Evolutionary conservation across 2,888 invertebrate species (phyloP), one percentile per base, ranked within the genome.

Genomic region (Xestobium rufovillosum): DNA sequence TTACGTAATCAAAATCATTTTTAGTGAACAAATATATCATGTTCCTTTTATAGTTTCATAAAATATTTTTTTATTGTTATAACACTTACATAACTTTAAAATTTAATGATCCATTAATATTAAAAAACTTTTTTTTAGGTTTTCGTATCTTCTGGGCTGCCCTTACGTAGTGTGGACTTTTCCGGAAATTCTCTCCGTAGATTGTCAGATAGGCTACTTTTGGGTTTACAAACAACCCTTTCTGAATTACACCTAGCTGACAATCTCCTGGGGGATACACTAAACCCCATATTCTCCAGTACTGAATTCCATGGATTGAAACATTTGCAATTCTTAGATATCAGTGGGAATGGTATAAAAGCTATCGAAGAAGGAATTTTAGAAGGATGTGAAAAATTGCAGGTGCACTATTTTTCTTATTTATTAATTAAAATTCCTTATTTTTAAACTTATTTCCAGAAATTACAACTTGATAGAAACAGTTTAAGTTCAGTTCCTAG

Each of bases 231-330:
- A 46, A 71, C 73, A 2, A 78, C 79, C 6, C 67, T 91, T 25
- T 76, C 77, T 12, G 81, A 80, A 50, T 61, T 91, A 25, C 73
- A 76, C 10, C 63, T 92, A 34, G 75, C 83, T 15, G 78, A 87
- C 55, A 92, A 92, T 59, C 68, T 87, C n/a, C 70, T 92, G 15
- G 91, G 91, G 1, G 90, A 91, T 59, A 87, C 84, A 52, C 67
- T 91, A 15, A 91, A 90, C 65, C 91, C 91, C 0, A 88, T 91
- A 48, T 91, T 91, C 63, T 86, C 88, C 12, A 84, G 84, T 26
- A 80, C 81, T 16, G 90, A 90, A 62, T 79, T 91, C 42, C 84
- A 85, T 49, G 80, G 82, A 10, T 65, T 91, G 42, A 75, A 74
- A 3, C 76, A 80, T 41, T 67, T 91, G 36, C 75, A 78, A 54